Conservation (phyloP, 53 echinoderm and acorn worm species). For the Echinarachnius parma region DNA sequence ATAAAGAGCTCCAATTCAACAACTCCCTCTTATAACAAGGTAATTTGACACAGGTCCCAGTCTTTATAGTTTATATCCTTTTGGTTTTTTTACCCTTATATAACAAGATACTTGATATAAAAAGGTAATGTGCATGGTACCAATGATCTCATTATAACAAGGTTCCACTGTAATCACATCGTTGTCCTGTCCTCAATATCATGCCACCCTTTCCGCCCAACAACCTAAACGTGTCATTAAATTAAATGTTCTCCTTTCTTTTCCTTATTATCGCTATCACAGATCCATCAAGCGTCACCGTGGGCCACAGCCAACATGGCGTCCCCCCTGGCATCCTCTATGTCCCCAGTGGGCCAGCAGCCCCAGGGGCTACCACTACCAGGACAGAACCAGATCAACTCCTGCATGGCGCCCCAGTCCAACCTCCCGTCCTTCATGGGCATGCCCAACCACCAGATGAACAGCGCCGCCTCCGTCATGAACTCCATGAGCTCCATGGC, state of each 20-base stretch:
- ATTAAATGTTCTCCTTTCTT: neutral
- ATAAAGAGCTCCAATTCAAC: too few species aligned
- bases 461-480: slow-evolving; percentile 42
- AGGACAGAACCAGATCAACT: slow-evolving; percentile 69
- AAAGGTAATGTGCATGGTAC: too few species aligned
- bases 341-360: slow-evolving; percentile 58
- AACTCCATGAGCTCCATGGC: slow-evolving; percentile 49
- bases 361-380: slow-evolving; percentile 50
- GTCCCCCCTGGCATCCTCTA: slow-evolving; percentile 80
- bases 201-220: too few species aligned
- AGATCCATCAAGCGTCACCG: slow-evolving; percentile 85
- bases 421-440: slow-evolving; percentile 97
- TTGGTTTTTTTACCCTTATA: too few species aligned
- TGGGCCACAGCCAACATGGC: slow-evolving; percentile 91
- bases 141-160: too few species aligned
- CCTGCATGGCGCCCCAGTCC: slow-evolving; percentile 95
- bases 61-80: too few species aligned
- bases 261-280: neutral
- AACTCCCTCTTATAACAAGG: too few species aligned
- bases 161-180: too few species aligned
- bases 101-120: too few species aligned
- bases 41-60: too few species aligned
- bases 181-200: too few species aligned
- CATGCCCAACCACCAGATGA: slow-evolving; percentile 64
- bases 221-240: neutral